phyloP scores from a whole-genome alignment of 2,888 invertebrate genomes.

The Athalia circularis region DNA sequence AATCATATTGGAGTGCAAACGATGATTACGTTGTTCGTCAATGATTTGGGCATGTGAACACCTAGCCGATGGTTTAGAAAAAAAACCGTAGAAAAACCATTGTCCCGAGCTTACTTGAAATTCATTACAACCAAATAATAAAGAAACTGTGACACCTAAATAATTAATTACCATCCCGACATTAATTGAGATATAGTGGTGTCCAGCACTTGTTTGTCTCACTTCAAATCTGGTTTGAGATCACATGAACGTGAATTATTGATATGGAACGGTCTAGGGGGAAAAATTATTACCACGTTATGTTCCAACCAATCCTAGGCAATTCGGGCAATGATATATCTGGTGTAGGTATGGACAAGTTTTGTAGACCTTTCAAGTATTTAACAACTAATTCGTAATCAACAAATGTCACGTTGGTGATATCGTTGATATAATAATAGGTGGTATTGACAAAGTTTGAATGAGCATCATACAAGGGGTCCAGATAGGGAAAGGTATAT shows the following conservation, averaged over 20 bases:
- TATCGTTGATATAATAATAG: conserved; percentile 64
- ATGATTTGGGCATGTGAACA: background rate
- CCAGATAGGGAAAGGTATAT: conserved; percentile 68
- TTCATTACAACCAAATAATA: conserved; percentile 2
- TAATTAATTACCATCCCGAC: conserved; percentile 6
- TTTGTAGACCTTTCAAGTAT: conserved; percentile 63
- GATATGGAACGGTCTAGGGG: background rate
- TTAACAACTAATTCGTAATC: conserved; percentile 64
- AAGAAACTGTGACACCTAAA: background rate
- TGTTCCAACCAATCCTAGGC: conserved; percentile 64
- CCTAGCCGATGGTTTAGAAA: background rate
- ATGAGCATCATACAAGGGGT: conserved; percentile 67
- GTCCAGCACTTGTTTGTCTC: conserved; percentile 9
- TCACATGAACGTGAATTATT: background rate
- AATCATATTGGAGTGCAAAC: background rate
- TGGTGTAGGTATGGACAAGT: conserved; percentile 62
- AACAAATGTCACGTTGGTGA: conserved; percentile 61
- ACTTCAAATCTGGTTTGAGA: background rate
- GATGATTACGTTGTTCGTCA: background rate
- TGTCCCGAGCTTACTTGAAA: background rate
- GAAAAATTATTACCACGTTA: conserved; percentile 57
- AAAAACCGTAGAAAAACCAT: background rate
- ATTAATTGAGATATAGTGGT: conserved; percentile 1
- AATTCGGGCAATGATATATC: conserved; percentile 67
- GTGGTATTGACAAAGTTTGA: conserved; percentile 66